Evolutionary conservation across 1,140 invertebrate species (phyloP), one percentile per base, ranked within the genome.

Genomic region (Euura saliciscinereae): DNA sequence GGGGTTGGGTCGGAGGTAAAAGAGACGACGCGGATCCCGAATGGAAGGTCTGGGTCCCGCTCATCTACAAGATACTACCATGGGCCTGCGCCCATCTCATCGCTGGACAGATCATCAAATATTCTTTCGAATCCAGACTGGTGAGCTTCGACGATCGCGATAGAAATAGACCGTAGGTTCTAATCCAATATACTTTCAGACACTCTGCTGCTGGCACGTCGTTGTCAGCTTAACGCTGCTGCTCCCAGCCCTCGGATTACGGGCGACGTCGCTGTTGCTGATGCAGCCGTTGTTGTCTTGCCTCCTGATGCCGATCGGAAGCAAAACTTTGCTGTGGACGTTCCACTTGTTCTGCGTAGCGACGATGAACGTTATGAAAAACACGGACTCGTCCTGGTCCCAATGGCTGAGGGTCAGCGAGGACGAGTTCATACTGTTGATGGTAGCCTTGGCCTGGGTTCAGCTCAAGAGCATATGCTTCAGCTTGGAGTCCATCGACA

Each of bases 391-490:
- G 42, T 43, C 74, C 8, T 81, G 83, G 66, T 77, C 83, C 69
- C 75, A 77, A 69, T 84, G 77, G 70, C 28, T 83, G 5, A 68
- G 69, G 13, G 45, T 85, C 2, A 78, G 80, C 8, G 78, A 83
- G 44, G 78, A 85, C 6, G 72, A 85, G 28, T 83, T 86, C 76
- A 86, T 83, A 69, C 81, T 88, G 73, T 76, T 90, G 13, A 82
- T 83, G 42, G 79, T 87, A 43, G 81, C 83, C 11, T 77, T 88
- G 51, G 89, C 88, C 66, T 92, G 91, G 91, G 87, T 88, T 70
- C 87, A 88, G 77, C 75, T 91, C 6, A 83, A 88, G 75, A 89
- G 88, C 72, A 86, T 91, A 6, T 90, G 90, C 75, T 91, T 88
- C 70, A 84, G 83, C 59, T 84, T 91, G 59, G 89, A 91, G 71